Base-by-base conservation (phyloP, 2,797 vertebrate genomes). In the Onychomys leucogaster region DNA sequence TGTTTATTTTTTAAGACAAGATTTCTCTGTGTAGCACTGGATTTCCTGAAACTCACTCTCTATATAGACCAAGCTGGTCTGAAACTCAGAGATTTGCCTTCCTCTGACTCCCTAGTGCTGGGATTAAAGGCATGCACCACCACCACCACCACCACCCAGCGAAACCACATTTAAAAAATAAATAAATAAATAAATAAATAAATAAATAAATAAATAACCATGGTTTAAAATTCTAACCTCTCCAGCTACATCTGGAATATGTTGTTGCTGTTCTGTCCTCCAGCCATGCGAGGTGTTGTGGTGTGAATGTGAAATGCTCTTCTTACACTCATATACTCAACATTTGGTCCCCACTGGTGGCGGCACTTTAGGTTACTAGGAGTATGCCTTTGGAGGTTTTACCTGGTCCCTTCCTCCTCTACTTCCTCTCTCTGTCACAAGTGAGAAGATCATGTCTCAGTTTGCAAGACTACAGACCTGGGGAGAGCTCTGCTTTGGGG, bases 271-370 rank as follows among this genome's bases (percentile, higher is more conserved):
- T 52, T 82, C 9, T 67, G 1, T 85, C 27, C 43, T 37, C 12
- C 1, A 76, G 29, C 17, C 3, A 16, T 7, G 5, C 41, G 1
- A 0, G 6, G 12, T 41, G 9, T 27, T 82, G 55, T 59, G n/a
- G 21, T 13, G 59, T 59, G 55, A 27, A 55, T 55, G 49, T 52
- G 29, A 80, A 80, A 78, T 34, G 23, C 6, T 49, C 6, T 49
- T 49, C 4, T 55, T 80, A n/a, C 19, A 21, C 34, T 80, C 49
- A 80, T n/a, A 23, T 57, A 7, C 52, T 37, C 12, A 55, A 27
- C 0, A 3, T 37, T 59, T 81, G 52, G 34, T 37, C 21, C 34
- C 78, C 16, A 37, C 25, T 21, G n/a, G 52, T 25, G 78, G 52
- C 52, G 27, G 21, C 34, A 81, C n/a, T 81, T 52, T 69, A 27